Percentiles rank a stretch among this genome's conserved stretches.
Conservation (phyloP, 1,140 invertebrate genomes). For the Drosophila gunungcola region DNA sequence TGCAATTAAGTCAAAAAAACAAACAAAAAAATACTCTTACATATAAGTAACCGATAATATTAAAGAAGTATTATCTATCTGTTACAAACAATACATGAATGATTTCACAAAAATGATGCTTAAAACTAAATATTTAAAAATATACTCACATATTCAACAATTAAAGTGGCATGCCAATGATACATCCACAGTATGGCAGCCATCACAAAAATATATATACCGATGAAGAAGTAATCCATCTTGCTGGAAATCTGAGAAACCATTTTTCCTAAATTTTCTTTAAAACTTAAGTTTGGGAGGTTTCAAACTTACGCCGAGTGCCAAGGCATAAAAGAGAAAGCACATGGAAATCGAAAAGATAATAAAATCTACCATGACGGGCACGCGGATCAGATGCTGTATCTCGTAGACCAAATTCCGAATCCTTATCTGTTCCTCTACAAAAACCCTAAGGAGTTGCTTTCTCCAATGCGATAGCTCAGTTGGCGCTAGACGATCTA, state of each 20-base stretch:
- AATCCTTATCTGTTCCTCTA: conserved; percentile 55
- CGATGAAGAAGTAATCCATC: conserved; percentile 73
- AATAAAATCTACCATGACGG: conserved; percentile 71
- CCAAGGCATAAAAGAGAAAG: conserved; percentile 70
- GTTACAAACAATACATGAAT: too few relatives aligned
- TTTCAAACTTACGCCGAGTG: conserved; percentile 51
- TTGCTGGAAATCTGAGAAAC: conserved; percentile 53
- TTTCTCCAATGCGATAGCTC: conserved; percentile 51
- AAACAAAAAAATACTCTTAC: too few relatives aligned
- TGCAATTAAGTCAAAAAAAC: not conserved
- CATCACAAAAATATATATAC: conserved; percentile 75
- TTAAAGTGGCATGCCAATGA: conserved; percentile 75
- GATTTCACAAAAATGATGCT: too few relatives aligned
- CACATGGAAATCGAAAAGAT: conserved; percentile 75
- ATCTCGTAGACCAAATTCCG: conserved; percentile 55
- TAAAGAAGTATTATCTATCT: too few relatives aligned
- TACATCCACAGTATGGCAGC: conserved; percentile 68
- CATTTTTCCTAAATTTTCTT: not conserved
- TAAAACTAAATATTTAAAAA: too few relatives aligned
- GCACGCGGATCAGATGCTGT: conserved; percentile 55
- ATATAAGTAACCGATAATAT: too few relatives aligned
- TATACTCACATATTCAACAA: conserved; percentile 29
- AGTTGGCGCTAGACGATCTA: not conserved
- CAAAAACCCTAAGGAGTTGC: conserved; percentile 52
- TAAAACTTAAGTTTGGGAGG: too few relatives aligned